Conservation (phyloP, 2,113 vertebrate genomes). For the Syrrhaptes paradoxus region DNA sequence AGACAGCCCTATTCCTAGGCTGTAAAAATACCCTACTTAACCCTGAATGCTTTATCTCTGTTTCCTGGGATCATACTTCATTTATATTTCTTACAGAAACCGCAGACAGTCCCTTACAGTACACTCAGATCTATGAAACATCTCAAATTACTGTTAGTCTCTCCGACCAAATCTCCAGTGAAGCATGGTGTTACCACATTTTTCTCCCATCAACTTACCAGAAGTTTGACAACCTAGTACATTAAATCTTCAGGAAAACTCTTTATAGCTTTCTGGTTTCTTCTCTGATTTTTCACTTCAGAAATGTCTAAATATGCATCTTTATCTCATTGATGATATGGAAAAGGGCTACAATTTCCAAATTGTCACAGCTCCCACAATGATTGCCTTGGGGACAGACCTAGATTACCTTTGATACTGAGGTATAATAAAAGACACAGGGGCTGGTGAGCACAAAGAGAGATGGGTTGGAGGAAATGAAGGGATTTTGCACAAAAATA, state of each 20-base stretch:
- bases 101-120: constrained; percentile 13
- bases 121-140: constrained; percentile 8
- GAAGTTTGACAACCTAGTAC: not conserved
- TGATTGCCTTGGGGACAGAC: not conserved
- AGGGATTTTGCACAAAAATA: not conserved
- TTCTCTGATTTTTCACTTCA: not conserved
- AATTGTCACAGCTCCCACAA: not conserved
- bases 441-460: not conserved
- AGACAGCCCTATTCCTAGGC: not conserved
- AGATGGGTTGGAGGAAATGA: not conserved
- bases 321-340: not conserved
- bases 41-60: constrained; percentile 4
- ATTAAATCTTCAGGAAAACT: not conserved
- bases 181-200: constrained; percentile 2
- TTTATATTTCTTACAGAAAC: constrained; percentile 44
- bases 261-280: not conserved
- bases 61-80: constrained; percentile 16
- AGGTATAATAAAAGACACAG: not conserved
- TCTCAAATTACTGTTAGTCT: constrained; percentile 27
- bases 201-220: constrained; percentile 31
- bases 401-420: not conserved
- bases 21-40: constrained; percentile 39
- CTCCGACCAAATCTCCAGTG: constrained; percentile 34
- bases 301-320: not conserved
- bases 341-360: not conserved